These are phyloP conservation scores for Oreotrochilus melanogaster DNA, from an alignment of 2,113 vertebrate species.

Conservation along the genomic window DNA sequence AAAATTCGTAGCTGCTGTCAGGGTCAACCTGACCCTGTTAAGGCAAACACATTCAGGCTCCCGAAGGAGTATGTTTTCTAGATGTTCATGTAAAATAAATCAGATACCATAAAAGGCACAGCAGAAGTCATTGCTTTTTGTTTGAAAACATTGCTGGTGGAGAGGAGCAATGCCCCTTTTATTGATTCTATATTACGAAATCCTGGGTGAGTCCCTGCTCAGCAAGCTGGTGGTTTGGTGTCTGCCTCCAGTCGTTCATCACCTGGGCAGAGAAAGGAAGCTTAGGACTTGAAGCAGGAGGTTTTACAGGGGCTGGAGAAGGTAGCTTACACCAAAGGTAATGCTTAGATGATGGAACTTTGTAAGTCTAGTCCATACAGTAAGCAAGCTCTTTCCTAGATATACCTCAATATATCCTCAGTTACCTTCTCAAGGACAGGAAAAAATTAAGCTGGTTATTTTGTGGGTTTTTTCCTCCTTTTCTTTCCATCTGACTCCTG, in stretches of 20 bases:
- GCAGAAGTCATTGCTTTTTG: neutral
- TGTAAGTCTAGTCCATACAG: neutral
- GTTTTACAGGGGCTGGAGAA: neutral
- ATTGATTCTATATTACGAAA: neutral
- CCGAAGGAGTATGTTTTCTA: neutral
- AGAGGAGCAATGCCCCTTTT: neutral
- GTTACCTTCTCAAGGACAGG: neutral
- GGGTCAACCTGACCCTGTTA: neutral
- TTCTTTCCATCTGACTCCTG: neutral
- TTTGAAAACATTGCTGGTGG: neutral
- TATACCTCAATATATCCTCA: neutral
- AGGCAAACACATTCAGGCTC: neutral
- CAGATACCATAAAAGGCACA: neutral
- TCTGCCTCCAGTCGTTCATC: neutral
- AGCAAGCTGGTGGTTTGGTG: neutral
- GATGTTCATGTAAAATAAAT: neutral
- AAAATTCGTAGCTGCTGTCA: neutral
- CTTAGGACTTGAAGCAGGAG: neutral
- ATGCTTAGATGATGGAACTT: neutral
- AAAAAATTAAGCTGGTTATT: neutral
- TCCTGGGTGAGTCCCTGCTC: neutral
- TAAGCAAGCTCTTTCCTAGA: neutral
- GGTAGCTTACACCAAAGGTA: neutral
- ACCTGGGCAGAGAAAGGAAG: neutral
- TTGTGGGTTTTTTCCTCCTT: neutral